A percentile compares a stretch with the other conserved stretches of the same genome.
phyloP scores from a whole-genome alignment of 2,113 vertebrate species.

The Gadus macrocephalus region DNA sequence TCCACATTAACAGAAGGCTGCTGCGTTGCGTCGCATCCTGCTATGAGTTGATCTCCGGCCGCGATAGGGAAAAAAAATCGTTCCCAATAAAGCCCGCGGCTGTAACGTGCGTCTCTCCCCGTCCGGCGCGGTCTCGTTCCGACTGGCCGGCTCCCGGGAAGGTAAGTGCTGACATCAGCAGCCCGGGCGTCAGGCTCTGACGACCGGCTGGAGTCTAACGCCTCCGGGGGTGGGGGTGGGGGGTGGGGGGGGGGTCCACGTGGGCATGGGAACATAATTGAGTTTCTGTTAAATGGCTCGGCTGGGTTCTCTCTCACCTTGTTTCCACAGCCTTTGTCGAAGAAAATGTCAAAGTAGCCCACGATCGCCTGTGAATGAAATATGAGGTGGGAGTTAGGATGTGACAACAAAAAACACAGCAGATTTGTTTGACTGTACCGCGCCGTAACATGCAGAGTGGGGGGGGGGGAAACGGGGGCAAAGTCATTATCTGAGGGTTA shows the following conservation, averaged over 20 bases:
- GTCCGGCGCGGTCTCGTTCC: slow-evolving; percentile 52
- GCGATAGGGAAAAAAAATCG: slow-evolving; percentile 14
- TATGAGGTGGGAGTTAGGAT: slow-evolving; percentile 62
- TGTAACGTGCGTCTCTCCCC: slow-evolving; percentile 38
- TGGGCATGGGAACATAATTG: slow-evolving; percentile 51
- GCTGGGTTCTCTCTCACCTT: slow-evolving; percentile 72
- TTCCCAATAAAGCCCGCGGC: slow-evolving; percentile 41
- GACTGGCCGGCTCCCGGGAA: slow-evolving; percentile 46
- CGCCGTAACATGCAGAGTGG: background rate
- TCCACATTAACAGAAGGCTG: slow-evolving; percentile 8
- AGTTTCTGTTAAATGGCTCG: slow-evolving; percentile 65
- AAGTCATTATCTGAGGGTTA: too few species aligned
- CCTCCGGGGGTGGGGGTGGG: background rate
- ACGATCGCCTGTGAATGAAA: slow-evolving; percentile 83
- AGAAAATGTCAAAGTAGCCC: slow-evolving; percentile 94
- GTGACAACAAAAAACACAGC: slow-evolving; percentile 60
- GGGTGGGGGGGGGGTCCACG: background rate
- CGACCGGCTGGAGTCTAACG: background rate
- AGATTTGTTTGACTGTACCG: slow-evolving; percentile 52
- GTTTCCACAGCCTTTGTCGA: slow-evolving; percentile 85
- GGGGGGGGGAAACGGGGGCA: background rate
- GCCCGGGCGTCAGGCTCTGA: slow-evolving; percentile 34
- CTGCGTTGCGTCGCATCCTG: slow-evolving; percentile 12
- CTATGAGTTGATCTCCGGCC: slow-evolving; percentile 23
- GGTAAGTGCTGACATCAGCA: slow-evolving; percentile 71